Evolutionary conservation across 2,797 vertebrate genomes (phyloP).

Genomic region (Epinephelus malabaricus): DNA sequence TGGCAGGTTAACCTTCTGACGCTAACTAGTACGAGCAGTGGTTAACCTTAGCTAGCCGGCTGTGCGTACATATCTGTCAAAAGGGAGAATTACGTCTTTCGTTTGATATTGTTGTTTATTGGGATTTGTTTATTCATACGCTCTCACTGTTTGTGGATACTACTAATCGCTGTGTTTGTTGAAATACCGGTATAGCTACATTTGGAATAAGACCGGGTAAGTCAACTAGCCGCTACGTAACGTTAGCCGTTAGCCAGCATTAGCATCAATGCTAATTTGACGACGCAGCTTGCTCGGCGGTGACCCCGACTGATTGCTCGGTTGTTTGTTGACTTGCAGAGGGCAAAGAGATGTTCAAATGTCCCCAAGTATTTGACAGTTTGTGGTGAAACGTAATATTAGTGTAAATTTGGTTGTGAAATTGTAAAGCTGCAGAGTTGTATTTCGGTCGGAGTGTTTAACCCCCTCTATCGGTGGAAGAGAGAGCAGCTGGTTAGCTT

Average conservation of each 20-base stretch:
- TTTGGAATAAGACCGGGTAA: slow-evolving; percentile 4
- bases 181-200: fast-evolving
- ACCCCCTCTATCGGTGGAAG: slow-evolving; percentile 69
- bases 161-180: fast-evolving
- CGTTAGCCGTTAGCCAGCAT: slow-evolving; percentile 56
- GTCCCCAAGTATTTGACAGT: fast-evolving
- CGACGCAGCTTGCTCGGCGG: slow-evolving; percentile 69
- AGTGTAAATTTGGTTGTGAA: neutral
- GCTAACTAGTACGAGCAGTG: slow-evolving; percentile 42
- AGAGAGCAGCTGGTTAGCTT: slow-evolving; percentile 1
- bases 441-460: neutral
- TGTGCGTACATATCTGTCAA: slow-evolving; percentile 30
- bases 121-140: fast-evolving
- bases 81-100: neutral
- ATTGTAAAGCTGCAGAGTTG: slow-evolving; percentile 38
- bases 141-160: fast-evolving
- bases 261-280: slow-evolving; percentile 75
- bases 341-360: fast-evolving
- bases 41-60: slow-evolving; percentile 59
- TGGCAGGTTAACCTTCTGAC: slow-evolving; percentile 55
- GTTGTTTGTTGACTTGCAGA: neutral
- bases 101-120: fast-evolving
- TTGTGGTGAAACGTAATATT: fast-evolving
- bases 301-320: neutral
- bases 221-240: slow-evolving; percentile 40